Percentiles rank a stretch among this genome's conserved stretches.
These are phyloP conservation scores for Micrasema minimum DNA, from an alignment of 1,140 invertebrate species.

Conservation along the genomic window DNA sequence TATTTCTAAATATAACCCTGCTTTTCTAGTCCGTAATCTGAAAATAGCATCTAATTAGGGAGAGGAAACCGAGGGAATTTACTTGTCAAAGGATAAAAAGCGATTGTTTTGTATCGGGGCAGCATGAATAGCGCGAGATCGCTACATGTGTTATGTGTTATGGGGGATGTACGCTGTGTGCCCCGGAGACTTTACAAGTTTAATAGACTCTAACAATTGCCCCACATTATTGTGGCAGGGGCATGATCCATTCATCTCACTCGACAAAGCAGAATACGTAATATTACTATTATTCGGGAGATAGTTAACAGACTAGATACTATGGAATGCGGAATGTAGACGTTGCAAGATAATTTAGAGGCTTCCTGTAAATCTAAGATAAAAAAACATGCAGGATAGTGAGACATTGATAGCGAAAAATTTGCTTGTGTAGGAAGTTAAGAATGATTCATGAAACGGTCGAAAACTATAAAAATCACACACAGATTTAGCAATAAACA, in stretches of 20 bases:
- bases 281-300: no score
- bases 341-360: no score
- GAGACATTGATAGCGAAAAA: no score
- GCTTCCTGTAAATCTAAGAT: no score
- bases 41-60: conserved; percentile 42
- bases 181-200: conserved; percentile 3
- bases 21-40: conserved; percentile 18
- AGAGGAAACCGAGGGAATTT: conserved; percentile 14
- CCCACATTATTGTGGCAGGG: neutral
- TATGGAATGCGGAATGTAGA: neutral
- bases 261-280: conserved; percentile 4
- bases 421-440: no score
- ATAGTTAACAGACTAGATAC: neutral
- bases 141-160: conserved; percentile 15
- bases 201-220: conserved; percentile 37
- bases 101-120: conserved; percentile 39
- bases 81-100: conserved; percentile 33
- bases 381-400: no score
- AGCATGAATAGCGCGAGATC: conserved; percentile 20
- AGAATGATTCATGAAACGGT: no score
- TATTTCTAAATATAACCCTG: no score
- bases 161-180: conserved; percentile 27
- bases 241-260: conserved; percentile 1
- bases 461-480: no score
- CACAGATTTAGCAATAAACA: no score